Evolutionary conservation across 2,113 vertebrate genomes (phyloP), one percentile per base, ranked within the genome.

Genomic region (Thalassoma bifasciatum): DNA sequence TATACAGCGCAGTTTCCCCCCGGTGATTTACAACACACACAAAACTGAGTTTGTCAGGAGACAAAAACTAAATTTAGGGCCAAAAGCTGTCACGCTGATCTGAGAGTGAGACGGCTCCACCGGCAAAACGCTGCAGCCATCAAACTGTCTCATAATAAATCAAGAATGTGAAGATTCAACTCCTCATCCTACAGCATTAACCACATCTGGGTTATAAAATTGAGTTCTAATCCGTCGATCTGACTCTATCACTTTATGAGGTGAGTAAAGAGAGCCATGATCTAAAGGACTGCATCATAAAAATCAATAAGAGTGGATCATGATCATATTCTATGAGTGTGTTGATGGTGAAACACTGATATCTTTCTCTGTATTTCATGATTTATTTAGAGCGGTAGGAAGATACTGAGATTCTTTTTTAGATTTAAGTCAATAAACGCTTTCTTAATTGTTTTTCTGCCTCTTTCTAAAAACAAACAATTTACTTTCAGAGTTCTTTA

Each of bases 271-370:
- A 16, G 24, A 34, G 2, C 2, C 1, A 21, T 34, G 13, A 24
- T 72, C 30, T 68, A n/a, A 38, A 49, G 8, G 44, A 38, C 3
- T 42, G 38, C 26, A 37, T 69, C 64, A 64, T 13, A 47, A 19
- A 52, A 13, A 84, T 79, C 69, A 34, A 66, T 83, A 62, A n/a
- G 38, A 30, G 46, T 72, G 61, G 22, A 30, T 77, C 58, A 72
- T 30, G 30, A 30, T 30, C 30, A 4, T 30, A 30, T 30, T 30
- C 30, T 30, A n/a, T n/a, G 30, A 30, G 30, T 30, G 30, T 30
- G 30, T 30, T 30, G 3, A 30, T 30, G 30, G 30, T 30, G 30
- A n/a, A n/a, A n/a, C n/a, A n/a, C n/a, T n/a, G n/a, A n/a, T n/a
- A n/a, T n/a, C n/a, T n/a, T n/a, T n/a, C n/a, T n/a, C n/a, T n/a